Evolutionary conservation across 2,113 vertebrate genomes (phyloP), one percentile per base, ranked within the genome.

Genomic region (Zapus hudsonius): DNA sequence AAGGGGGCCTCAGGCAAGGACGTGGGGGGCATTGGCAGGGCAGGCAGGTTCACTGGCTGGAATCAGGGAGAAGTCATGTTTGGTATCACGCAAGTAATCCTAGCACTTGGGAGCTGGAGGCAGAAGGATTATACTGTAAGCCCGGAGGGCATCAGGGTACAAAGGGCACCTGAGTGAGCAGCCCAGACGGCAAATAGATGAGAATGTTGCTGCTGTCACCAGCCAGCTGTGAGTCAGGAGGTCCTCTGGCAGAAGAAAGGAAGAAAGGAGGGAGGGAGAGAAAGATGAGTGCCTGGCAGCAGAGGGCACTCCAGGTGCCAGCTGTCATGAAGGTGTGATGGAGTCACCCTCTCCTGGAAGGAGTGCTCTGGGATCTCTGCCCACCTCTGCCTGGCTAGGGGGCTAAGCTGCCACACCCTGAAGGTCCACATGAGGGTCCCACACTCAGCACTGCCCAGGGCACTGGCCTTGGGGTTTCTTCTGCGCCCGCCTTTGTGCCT

Each of bases 111-210:
- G 52, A 52, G 52, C 11, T 52, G 12, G 52, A 52, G 16, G 52
- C 52, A 52, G 47, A 47, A 47, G 12, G 52, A 52, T 52, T 11
- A 80, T 63, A 25, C 66, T 11, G 0, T 0, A 0, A 52, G 42
- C 19, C n/a, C 66, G 2, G 25, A 16, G 20, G n/a, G 22, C 16
- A 5, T 20, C 23, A 15, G 67, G 25, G 27, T 8, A 66, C 20
- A 20, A 3, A 40, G 42, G 52, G 16, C 59, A 3, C 84, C 67
- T 16, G 4, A 61, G 20, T 11, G 23, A 79, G 87, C 47, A 27
- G n/a, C 20, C 6, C 1, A 2, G 11, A 73, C 27, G 33, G 55
- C 1, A 52, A 0, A 13, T 10, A 38, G 29, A 13, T 7, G 4
- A 44, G 63, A 22, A 20, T 33, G 44, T n/a, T 40, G 47, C 36